Percentiles rank a stretch among this genome's conserved stretches.
phyloP scores from a whole-genome alignment of 2,888 invertebrate genomes.

The Heliconius hortense region DNA sequence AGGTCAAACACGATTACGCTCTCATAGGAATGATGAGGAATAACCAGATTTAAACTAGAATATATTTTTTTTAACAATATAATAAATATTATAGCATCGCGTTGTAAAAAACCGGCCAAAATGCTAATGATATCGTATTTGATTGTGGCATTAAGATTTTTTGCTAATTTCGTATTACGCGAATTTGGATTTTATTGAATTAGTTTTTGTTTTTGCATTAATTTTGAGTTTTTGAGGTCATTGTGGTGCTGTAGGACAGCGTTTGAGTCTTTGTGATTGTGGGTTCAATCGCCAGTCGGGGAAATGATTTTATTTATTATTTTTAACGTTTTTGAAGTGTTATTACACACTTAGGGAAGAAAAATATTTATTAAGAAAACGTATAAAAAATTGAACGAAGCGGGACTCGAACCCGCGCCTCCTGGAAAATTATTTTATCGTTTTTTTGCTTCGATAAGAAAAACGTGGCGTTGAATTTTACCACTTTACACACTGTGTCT shows the following conservation, averaged over 20 bases:
- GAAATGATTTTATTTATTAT: too few relatives aligned
- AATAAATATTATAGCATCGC: constrained; percentile 42
- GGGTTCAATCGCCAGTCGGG: too few relatives aligned
- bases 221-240: background rate
- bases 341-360: too few relatives aligned
- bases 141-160: constrained; percentile 9
- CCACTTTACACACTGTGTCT: background rate
- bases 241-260: too few relatives aligned
- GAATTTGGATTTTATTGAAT: background rate
- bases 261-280: too few relatives aligned
- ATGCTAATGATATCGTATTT: constrained; percentile 38
- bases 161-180: constrained; percentile 1
- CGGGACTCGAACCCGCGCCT: too few relatives aligned
- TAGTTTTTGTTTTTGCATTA: background rate
- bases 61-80: constrained; percentile 49
- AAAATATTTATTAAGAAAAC: too few relatives aligned
- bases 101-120: constrained; percentile 43
- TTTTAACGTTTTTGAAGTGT: too few relatives aligned
- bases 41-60: constrained; percentile 65
- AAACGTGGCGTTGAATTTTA: background rate
- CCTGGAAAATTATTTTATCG: background rate
- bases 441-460: background rate
- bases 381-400: too few relatives aligned
- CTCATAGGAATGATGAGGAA: constrained; percentile 67
- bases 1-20: constrained; percentile 65